Evolutionary conservation across 2,113 vertebrate genomes (phyloP), one percentile per base, ranked within the genome.

Genomic region (Vimba vimba): DNA sequence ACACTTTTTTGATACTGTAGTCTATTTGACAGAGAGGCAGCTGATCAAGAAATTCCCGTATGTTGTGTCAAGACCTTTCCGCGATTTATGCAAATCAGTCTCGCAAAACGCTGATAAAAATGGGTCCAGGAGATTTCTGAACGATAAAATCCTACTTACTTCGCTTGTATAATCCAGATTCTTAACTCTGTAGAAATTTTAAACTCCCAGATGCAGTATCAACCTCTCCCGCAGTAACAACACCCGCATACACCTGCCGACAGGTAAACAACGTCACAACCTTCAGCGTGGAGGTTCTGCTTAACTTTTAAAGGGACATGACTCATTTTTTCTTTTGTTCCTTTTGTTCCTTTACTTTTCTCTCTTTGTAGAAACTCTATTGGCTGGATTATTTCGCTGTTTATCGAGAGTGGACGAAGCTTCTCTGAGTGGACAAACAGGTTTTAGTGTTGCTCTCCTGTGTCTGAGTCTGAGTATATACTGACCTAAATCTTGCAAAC

Each of bases 181-280:
- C 33, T 23, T 4, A 12, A 23, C 15, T 36, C 36, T 3, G 15
- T 27, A 64, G 0, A 59, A 19, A 15, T 10, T 17, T 2, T n/a
- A 30, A 52, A 74, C 9, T 43, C 6, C 55, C 15, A n/a, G 21
- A 47, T 62, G 69, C 17, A 11, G 74, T 6, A 21, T 57, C 19
- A 13, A 15, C 8, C 57, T 60, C 19, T 39, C 45, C 43, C 6
- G 8, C 15, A 9, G 39, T 62, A 30, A 30, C 27, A 23, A 47
- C 36, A 27, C 69, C 33, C 52, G 21, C 10, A 43, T 27, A 23
- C 25, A 90, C 89, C 88, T 89, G 88, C 52, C 66, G 21, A 83
- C 87, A 90, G 89, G 89, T 90, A 76, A 85, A 74, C n/a, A 23
- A 76, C 85, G 82, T 87, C 82, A 83, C 86, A 21, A 23, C 7